Evolutionary conservation across 1,140 invertebrate species (phyloP).

Genomic region (Magallana angulata): DNA sequence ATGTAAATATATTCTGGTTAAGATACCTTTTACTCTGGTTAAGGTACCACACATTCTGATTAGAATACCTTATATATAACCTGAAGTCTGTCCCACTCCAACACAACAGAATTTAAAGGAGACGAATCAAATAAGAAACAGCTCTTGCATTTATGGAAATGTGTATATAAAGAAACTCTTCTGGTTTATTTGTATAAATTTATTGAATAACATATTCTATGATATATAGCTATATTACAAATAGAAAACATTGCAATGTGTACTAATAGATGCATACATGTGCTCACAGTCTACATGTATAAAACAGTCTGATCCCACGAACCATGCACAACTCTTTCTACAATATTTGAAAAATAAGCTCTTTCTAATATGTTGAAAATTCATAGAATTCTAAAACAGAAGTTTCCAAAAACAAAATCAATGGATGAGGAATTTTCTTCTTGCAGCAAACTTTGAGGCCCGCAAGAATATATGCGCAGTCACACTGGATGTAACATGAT

Average conservation of each 20-base stretch:
- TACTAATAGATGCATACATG: not conserved
- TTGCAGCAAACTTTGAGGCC: too few relatives aligned
- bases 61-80: too few relatives aligned
- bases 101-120: too few relatives aligned
- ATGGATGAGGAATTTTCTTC: too few relatives aligned
- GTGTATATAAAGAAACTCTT: too few relatives aligned
- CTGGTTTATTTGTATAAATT: not conserved
- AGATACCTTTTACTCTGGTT: too few relatives aligned
- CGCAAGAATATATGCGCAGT: not conserved
- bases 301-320: not conserved
- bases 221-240: not conserved
- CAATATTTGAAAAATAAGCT: not conserved
- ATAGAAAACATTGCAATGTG: not conserved
- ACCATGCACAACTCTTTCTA: slow-evolving; percentile 9
- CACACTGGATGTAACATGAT: not conserved
- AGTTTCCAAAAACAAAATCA: not conserved
- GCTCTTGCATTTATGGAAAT: too few relatives aligned
- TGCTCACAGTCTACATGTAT: not conserved
- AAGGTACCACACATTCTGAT: too few relatives aligned
- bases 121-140: too few relatives aligned
- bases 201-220: slow-evolving; percentile 27
- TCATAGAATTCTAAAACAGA: not conserved
- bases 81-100: too few relatives aligned
- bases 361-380: not conserved
- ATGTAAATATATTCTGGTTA: too few relatives aligned